Percentiles rank a stretch among this genome's conserved stretches.
Evolutionary conservation across 2,888 invertebrate species (phyloP).

Genomic region (Orthosia gracilis): DNA sequence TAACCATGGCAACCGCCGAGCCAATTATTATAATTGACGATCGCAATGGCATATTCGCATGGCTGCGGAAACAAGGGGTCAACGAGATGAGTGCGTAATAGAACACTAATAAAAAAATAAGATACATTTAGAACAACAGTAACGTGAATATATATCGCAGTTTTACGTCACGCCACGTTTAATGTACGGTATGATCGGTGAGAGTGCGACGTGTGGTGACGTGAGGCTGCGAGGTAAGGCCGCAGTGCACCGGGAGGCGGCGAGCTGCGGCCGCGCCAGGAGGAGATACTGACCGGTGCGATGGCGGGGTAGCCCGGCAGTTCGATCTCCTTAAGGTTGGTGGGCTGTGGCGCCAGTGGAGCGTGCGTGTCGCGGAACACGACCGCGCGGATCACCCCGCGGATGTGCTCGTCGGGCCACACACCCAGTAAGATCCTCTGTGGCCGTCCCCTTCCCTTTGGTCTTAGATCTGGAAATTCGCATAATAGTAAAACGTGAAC

Average conservation of each 20-base stretch:
- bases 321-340: slow-evolving; percentile 94
- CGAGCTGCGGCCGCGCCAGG: slow-evolving; percentile 37
- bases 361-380: slow-evolving; percentile 96
- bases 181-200: not conserved
- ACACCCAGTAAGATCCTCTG: slow-evolving; percentile 97
- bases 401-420: slow-evolving; percentile 98
- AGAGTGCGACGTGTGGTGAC: slow-evolving; percentile 12
- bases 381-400: slow-evolving; percentile 97
- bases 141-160: slow-evolving; percentile 31
- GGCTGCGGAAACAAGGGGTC: slow-evolving; percentile 62
- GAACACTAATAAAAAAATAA: slow-evolving; percentile 8
- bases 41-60: slow-evolving; percentile 81
- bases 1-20: slow-evolving; percentile 61
- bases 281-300: slow-evolving; percentile 86
- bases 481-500: slow-evolving; percentile 90
- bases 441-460: slow-evolving; percentile 97
- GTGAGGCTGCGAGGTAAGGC: slow-evolving; percentile 41
- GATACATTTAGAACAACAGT: slow-evolving; percentile 15
- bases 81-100: slow-evolving; percentile 26
- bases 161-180: slow-evolving; percentile 28
- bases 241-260: slow-evolving; percentile 15
- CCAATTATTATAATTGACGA: slow-evolving; percentile 62
- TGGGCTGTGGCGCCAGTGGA: slow-evolving; percentile 92
- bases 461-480: slow-evolving; percentile 94
- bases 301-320: slow-evolving; percentile 86